Evolutionary conservation across 2,113 vertebrate genomes (phyloP), one percentile per base, ranked within the genome.

Genomic region (Hymenochirus boettgeri): DNA sequence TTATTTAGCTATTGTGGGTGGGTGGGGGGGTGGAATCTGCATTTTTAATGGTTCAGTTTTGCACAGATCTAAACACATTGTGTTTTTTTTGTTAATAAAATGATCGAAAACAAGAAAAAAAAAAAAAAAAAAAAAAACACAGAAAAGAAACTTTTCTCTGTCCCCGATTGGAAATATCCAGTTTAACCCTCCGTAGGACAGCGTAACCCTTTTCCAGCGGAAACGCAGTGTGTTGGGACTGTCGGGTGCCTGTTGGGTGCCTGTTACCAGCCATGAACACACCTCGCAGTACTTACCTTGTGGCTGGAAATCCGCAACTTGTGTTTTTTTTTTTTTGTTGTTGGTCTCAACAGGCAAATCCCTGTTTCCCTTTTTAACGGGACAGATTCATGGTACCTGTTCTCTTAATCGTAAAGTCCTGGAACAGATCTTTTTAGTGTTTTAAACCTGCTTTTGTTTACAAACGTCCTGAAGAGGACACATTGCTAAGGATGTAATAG

Each of bases 1-100:
- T 92, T 89, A 85, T 18, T 29, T 46, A 46, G 62, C 62, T 53
- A 46, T 47, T 33, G 31, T 31, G 4, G 26, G 3, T 23, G 62
- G 35, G 31, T 7, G 8, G 51, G 35, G 50, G 15, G 61, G 26
- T 18, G 17, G 2, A 18, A 46, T 23, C 24, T 31, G 35, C 61
- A 46, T 64, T 64, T 63, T 64, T 56, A 64, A 64, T 27, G 51
- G 62, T 65, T 65, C 37, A 65, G 35, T 45, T 65, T 65, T 65
- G 62, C 62, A 65, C 62, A 65, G 53, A 57, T 33, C 46, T 9
- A 55, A 61, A 60, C 51, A 62, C 31, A 15, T 51, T 62, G n/a
- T n/a, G n/a, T n/a, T 55, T 55, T 29, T 55, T 50, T 65, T 47
- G 35, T 55, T 56, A 64, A 35, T 25, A 55, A 64, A 64, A 46